A percentile compares a stretch with the other conserved stretches of the same genome.
Evolutionary conservation across 1,140 invertebrate species (phyloP).

Genomic region (Atta cephalotes): DNA sequence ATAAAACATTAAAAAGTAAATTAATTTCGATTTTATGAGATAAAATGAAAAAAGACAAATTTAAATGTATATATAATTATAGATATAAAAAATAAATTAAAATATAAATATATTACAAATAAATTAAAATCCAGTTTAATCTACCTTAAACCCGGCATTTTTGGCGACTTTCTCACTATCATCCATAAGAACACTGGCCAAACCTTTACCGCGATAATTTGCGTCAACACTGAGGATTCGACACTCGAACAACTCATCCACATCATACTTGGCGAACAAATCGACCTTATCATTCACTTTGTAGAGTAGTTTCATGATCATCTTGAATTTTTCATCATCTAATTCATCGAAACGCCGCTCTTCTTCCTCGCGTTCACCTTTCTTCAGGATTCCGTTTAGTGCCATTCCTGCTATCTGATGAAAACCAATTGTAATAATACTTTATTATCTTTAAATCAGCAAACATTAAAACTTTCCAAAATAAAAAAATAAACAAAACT

Average conservation of each 20-base stretch:
- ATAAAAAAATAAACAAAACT: no score
- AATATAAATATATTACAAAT: neutral
- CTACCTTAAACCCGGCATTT: constrained; percentile 90
- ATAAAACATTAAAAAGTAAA: no score
- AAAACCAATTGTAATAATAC: constrained; percentile 27
- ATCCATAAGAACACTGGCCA: constrained; percentile 90
- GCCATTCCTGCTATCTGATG: constrained; percentile 89
- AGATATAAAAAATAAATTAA: neutral
- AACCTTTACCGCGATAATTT: constrained; percentile 89
- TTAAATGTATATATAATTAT: no score
- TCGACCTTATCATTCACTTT: constrained; percentile 88
- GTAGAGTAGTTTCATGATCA: constrained; percentile 89
- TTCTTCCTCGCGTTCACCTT: constrained; percentile 87
- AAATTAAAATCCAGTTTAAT: neutral
- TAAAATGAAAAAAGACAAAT: neutral
- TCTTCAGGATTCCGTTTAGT: constrained; percentile 88
- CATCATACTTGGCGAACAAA: constrained; percentile 88
- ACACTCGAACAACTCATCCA: constrained; percentile 92
- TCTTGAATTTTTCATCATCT: constrained; percentile 88
- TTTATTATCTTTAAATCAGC: neutral
- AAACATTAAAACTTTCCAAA: neutral
- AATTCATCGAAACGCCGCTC: constrained; percentile 87
- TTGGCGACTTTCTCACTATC: constrained; percentile 89
- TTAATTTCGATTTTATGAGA: neutral
- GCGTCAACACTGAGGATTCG: constrained; percentile 92